A percentile compares a stretch with the other conserved stretches of the same genome.
These are phyloP conservation scores for Gallinago jamesoni DNA, from an alignment of 2,113 vertebrate genomes.

Conservation along the genomic window DNA sequence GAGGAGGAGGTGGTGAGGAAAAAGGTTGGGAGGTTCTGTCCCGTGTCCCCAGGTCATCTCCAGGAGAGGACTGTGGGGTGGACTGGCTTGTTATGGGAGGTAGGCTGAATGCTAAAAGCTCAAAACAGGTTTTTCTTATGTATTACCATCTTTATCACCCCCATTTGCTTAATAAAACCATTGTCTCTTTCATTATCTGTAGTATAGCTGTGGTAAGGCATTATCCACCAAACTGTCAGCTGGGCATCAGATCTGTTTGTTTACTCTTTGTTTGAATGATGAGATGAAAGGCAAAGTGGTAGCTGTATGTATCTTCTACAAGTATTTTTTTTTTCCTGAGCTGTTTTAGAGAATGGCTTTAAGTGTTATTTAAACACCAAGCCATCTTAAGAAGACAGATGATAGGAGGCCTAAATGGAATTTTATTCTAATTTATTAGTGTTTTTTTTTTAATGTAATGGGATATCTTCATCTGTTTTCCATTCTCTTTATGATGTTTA, in stretches of 20 bases:
- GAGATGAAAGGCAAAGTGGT: not conserved
- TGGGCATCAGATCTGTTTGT: not conserved
- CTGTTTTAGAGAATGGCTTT: not conserved
- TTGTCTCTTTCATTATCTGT: not conserved
- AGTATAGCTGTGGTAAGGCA: not conserved
- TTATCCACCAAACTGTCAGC: not conserved
- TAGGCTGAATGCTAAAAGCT: not conserved
- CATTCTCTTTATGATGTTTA: not conserved
- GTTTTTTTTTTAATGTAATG: not conserved
- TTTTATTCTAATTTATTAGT: slow-evolving; percentile 25
- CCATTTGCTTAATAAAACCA: not conserved
- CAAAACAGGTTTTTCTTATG: not conserved
- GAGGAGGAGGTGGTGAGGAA: not conserved
- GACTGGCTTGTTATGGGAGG: not conserved
- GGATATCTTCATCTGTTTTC: slow-evolving; percentile 33
- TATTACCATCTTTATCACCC: not conserved
- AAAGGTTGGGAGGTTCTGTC: not conserved
- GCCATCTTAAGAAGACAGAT: not conserved
- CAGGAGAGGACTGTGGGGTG: not conserved
- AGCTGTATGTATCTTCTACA: not conserved
- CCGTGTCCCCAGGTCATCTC: not conserved
- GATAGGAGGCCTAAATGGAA: not conserved
- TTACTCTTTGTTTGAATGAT: not conserved
- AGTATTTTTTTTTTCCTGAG: not conserved
- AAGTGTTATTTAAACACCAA: not conserved